Evolutionary conservation across 2,797 vertebrate species (phyloP).

Genomic region (Acrocephalus scirpaceus): DNA sequence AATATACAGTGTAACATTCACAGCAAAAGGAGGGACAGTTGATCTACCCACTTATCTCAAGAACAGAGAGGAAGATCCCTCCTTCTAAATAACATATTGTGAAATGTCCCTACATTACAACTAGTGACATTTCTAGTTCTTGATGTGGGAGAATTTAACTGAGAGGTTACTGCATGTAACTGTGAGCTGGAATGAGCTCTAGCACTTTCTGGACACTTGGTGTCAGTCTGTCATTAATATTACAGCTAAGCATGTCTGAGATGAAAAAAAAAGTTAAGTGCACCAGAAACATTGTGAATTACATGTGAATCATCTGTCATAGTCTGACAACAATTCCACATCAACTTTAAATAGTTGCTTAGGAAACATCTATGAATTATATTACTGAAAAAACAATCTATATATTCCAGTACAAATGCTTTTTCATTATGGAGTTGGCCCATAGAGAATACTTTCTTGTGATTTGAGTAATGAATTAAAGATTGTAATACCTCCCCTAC

Average conservation of each 20-base stretch:
- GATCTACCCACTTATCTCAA: not conserved
- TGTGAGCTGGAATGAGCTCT: not conserved
- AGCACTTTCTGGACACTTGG: not conserved
- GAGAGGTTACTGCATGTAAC: not conserved
- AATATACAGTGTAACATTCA: not conserved
- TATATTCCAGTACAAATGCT: not conserved
- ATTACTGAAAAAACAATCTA: not conserved
- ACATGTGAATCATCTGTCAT: not conserved
- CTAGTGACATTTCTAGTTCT: not conserved
- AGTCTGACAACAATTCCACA: not conserved
- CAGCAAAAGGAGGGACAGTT: not conserved
- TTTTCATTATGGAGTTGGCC: not conserved
- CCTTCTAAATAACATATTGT: not conserved
- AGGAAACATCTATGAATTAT: not conserved
- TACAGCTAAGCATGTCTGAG: not conserved
- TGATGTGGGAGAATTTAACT: not conserved
- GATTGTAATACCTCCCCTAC: not conserved
- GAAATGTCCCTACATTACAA: not conserved
- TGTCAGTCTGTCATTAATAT: conserved; percentile 6
- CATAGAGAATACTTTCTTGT: not conserved
- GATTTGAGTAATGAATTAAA: not conserved
- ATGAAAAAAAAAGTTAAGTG: not conserved
- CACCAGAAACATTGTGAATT: not conserved
- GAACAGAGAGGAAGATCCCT: not conserved
- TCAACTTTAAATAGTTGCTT: not conserved